Evolutionary conservation across 1,140 invertebrate genomes (phyloP), one percentile per base, ranked within the genome.

Genomic region (Drosophila lini): DNA sequence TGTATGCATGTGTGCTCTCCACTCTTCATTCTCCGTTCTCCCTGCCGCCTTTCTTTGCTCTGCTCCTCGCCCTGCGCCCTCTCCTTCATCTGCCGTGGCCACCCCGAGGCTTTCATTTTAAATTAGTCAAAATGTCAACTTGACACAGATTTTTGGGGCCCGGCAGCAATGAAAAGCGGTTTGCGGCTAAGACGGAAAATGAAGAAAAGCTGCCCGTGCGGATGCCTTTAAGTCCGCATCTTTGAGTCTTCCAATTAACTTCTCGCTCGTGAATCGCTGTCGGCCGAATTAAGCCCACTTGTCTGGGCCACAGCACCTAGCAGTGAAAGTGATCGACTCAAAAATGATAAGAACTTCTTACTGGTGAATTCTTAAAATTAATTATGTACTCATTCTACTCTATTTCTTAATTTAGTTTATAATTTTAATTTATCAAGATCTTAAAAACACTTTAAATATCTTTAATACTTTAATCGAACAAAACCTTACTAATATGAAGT

Each of bases 81-180:
- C 9, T 5, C 22, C 73, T 34, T 45, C 47, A 19, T 58, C 41
- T 32, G 57, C 56, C 56, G 38, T 64, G 61, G 69, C 59, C 60
- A 47, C 61, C 42, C 41, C 34, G 32, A 60, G 62, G 69, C 62
- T 55, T 65, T 74, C 81, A 67, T 86, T 71, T 86, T 74, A 90
- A 90, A 90, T 90, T 90, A 90, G 86, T 82, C 73, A 86, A 86
- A 90, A 90, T 75, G 86, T 90, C 81, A 90, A 90, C 86, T 90
- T 90, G 86, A 90, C 86, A 90, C 80, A 86, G 80, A 86, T 86
- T 88, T 85, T 61, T 45, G 53, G 38, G 47, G 40, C 31, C 78
- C 44, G 42, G 40, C 50, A 83, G 78, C 76, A 77, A 76, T 70
- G 65, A 74, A 61, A 62, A 60, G 58, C 67, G 67, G 62, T 58